Evolutionary conservation across 1,140 invertebrate species (phyloP).

Genomic region (Drosophila watanabei): DNA sequence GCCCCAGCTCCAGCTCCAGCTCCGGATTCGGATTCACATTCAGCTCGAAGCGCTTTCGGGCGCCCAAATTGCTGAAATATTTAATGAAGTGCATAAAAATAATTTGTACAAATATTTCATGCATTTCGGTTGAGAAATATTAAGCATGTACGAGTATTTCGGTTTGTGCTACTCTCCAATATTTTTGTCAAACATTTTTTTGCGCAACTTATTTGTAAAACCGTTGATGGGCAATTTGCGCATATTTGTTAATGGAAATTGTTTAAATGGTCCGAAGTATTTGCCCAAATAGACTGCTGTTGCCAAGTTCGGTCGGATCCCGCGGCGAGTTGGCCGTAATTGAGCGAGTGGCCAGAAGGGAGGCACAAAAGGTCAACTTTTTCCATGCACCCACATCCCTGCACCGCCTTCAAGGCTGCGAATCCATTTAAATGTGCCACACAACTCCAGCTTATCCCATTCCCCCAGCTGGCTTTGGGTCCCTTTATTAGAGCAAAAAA

Average conservation of each 20-base stretch:
- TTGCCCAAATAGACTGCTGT: slow-evolving; percentile 70
- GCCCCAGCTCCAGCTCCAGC: slow-evolving; percentile 1
- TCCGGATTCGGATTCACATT: not conserved
- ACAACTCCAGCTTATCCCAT: slow-evolving; percentile 36
- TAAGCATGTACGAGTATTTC: slow-evolving; percentile 49
- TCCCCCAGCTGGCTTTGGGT: slow-evolving; percentile 14
- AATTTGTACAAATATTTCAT: slow-evolving; percentile 83
- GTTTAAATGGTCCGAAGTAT: slow-evolving; percentile 81
- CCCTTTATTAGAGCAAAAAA: slow-evolving; percentile 78
- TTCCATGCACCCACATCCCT: slow-evolving; percentile 47
- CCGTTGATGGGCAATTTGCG: slow-evolving; percentile 81
- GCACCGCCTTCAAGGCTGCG: not conserved
- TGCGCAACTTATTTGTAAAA: slow-evolving; percentile 76
- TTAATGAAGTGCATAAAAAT: slow-evolving; percentile 85
- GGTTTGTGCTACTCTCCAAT: slow-evolving; percentile 19
- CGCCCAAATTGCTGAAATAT: slow-evolving; percentile 79
- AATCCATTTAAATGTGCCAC: slow-evolving; percentile 47
- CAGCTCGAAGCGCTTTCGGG: slow-evolving; percentile 37
- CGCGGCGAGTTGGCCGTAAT: slow-evolving; percentile 56
- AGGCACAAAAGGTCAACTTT: slow-evolving; percentile 68
- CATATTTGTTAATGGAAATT: slow-evolving; percentile 85
- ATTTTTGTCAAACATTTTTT: slow-evolving; percentile 80
- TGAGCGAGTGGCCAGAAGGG: slow-evolving; percentile 62
- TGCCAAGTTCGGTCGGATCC: slow-evolving; percentile 22
- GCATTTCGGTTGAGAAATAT: slow-evolving; percentile 76